Conservation (phyloP, 2,113 vertebrate genomes). For the Seriola dumerili region DNA sequence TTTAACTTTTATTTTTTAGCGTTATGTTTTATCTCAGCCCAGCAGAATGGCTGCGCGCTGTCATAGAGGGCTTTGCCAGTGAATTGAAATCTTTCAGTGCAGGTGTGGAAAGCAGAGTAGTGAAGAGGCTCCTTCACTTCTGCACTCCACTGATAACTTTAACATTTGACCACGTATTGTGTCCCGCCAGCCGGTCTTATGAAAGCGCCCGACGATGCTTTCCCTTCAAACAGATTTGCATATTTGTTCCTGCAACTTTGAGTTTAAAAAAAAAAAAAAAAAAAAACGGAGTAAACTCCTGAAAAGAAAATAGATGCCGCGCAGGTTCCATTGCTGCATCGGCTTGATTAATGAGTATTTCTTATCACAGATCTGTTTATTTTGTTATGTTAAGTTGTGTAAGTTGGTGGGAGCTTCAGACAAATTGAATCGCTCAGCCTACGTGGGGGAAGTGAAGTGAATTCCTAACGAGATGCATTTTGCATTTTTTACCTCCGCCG, state of each 20-base stretch:
- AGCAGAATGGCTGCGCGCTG: conserved; percentile 71
- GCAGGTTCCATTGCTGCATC: conserved; percentile 6
- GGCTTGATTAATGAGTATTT: conserved; percentile 59
- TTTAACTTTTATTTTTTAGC: conserved; percentile 59
- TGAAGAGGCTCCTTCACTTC: conserved; percentile 72
- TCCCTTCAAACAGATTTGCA: conserved; percentile 33
- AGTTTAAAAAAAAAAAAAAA: background rate
- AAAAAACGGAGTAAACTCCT: conserved; percentile 24
- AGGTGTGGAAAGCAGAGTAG: conserved; percentile 66
- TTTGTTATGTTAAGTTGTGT: conserved; percentile 7
- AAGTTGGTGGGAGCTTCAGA: conserved; percentile 18
- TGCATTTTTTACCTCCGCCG: conserved; percentile 37
- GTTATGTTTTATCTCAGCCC: conserved; percentile 80
- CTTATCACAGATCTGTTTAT: conserved; percentile 66
- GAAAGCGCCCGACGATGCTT: conserved; percentile 59
- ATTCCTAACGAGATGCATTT: conserved; percentile 42
- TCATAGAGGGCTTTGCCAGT: conserved; percentile 56
- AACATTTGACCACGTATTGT: conserved; percentile 80
- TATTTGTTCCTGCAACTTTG: conserved; percentile 43
- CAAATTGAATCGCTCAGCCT: conserved; percentile 37
- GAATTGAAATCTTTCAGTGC: conserved; percentile 73
- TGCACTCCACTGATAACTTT: conserved; percentile 84
- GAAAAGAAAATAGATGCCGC: conserved; percentile 23
- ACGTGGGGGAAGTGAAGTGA: conserved; percentile 24
- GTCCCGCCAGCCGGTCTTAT: conserved; percentile 43